Percentiles rank a stretch among this genome's conserved stretches.
Conservation (phyloP, 1,140 invertebrate genomes). For the Drosophila asahinai region DNA sequence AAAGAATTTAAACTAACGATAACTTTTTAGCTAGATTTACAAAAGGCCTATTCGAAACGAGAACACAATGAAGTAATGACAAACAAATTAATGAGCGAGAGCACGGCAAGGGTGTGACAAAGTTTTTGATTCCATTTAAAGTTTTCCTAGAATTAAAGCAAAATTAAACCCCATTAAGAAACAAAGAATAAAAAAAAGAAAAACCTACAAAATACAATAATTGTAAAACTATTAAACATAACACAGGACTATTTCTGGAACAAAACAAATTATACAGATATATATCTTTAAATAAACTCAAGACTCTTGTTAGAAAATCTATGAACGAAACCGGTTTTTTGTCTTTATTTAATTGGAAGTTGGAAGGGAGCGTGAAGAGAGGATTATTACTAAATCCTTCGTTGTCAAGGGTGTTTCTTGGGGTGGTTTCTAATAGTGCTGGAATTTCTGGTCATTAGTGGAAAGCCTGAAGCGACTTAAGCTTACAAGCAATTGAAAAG, state of each 20-base stretch:
- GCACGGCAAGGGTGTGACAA: conserved; percentile 38
- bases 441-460: neutral
- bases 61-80: conserved; percentile 16
- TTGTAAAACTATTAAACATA: conserved; percentile 71
- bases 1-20: conserved; percentile 73
- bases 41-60: conserved; percentile 37
- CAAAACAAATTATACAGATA: conserved; percentile 73
- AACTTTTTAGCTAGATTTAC: conserved; percentile 81
- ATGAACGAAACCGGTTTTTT: conserved; percentile 13
- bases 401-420: neutral
- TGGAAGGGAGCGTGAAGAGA: neutral
- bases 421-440: neutral
- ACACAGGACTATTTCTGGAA: conserved; percentile 78
- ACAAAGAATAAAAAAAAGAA: conserved; percentile 7
- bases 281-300: conserved; percentile 82
- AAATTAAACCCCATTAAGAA: conserved; percentile 43
- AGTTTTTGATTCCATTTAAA: conserved; percentile 81
- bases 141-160: conserved; percentile 65
- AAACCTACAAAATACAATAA: conserved; percentile 77
- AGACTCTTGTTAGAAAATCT: conserved; percentile 81
- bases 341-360: neutral
- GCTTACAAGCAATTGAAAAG: neutral
- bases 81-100: conserved; percentile 48
- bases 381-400: neutral
- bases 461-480: neutral